phyloP scores from a whole-genome alignment of 2,888 invertebrate genomes.

The Leptopterna dolabrata region DNA sequence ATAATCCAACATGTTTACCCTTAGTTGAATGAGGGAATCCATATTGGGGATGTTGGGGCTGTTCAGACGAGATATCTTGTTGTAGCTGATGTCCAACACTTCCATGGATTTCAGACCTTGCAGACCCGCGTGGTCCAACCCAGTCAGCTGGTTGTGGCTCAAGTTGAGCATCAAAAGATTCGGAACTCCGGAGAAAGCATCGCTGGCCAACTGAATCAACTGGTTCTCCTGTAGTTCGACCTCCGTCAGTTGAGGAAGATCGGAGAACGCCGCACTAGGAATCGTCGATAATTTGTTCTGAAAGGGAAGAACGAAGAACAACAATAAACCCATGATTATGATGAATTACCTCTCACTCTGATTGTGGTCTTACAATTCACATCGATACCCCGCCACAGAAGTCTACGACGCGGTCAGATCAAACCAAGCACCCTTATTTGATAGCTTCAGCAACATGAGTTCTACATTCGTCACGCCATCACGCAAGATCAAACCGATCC shows the following conservation, averaged over 20 bases:
- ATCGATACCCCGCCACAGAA: too few relatives aligned
- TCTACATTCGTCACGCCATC: too few relatives aligned
- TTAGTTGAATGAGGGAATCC: slow-evolving; percentile 88
- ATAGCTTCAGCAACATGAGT: too few relatives aligned
- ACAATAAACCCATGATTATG: too few relatives aligned
- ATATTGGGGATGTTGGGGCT: slow-evolving; percentile 78
- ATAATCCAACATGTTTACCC: slow-evolving; percentile 67
- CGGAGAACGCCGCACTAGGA: slow-evolving; percentile 80
- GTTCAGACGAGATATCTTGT: slow-evolving; percentile 76
- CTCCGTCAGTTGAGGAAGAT: slow-evolving; percentile 78
- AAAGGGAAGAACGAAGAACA: neutral
- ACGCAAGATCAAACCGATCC: too few relatives aligned
- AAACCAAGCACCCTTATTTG: too few relatives aligned
- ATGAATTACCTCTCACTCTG: too few relatives aligned
- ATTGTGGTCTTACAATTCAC: too few relatives aligned
- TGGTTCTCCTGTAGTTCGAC: slow-evolving; percentile 79
- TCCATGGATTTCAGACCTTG: slow-evolving; percentile 81
- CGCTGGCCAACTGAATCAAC: slow-evolving; percentile 77
- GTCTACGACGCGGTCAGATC: too few relatives aligned
- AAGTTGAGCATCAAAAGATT: slow-evolving; percentile 84
- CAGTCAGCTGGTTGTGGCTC: slow-evolving; percentile 82
- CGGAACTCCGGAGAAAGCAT: slow-evolving; percentile 82
- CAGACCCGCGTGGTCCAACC: slow-evolving; percentile 80
- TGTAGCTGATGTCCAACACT: slow-evolving; percentile 86
- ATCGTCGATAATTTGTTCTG: slow-evolving; percentile 68